These are phyloP conservation scores for Drymodes brunneopygia DNA, from an alignment of 2,113 vertebrate genomes.

Conservation along the genomic window DNA sequence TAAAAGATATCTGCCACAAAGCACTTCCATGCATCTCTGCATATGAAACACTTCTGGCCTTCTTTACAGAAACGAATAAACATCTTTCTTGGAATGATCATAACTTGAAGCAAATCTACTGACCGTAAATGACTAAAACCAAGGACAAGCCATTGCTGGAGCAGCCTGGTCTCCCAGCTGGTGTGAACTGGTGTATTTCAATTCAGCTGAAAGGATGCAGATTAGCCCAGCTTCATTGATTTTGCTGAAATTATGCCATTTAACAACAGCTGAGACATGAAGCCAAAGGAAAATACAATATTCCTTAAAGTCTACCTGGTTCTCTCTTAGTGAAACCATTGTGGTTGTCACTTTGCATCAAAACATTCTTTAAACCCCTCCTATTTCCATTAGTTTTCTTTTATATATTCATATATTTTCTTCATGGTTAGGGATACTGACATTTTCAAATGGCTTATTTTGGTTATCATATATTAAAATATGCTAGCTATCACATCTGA, in stretches of 20 bases:
- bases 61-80: not conserved
- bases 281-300: not conserved
- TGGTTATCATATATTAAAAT: not conserved
- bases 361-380: not conserved
- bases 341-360: not conserved
- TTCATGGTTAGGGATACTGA: not conserved
- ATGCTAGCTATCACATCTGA: not conserved
- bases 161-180: not conserved
- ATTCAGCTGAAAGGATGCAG: not conserved
- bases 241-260: not conserved
- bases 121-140: not conserved
- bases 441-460: not conserved
- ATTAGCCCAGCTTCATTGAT: conserved; percentile 7
- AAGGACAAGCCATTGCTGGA: not conserved
- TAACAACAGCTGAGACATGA: not conserved
- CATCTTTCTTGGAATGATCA: not conserved
- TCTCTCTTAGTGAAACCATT: not conserved
- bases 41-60: not conserved
- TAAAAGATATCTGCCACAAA: not conserved
- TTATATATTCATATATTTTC: not conserved
- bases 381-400: not conserved
- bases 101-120: not conserved
- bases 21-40: not conserved
- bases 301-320: not conserved
- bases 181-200: not conserved